A percentile compares a stretch with the other conserved stretches of the same genome.
Evolutionary conservation across 2,113 vertebrate genomes (phyloP).

Genomic region (Andinoacara biseriatus): DNA sequence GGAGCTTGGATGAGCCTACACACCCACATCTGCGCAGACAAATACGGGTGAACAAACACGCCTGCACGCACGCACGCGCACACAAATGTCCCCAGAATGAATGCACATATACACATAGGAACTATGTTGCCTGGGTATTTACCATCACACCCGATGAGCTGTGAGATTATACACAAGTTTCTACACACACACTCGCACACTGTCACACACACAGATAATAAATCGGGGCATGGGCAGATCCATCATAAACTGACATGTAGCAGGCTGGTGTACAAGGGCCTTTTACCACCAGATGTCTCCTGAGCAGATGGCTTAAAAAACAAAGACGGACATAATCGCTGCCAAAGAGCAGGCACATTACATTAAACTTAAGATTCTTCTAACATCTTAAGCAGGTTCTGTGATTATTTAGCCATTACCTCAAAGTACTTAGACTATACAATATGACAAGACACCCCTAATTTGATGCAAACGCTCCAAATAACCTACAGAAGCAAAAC

Average conservation of each 20-base stretch:
- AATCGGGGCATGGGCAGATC: constrained; percentile 30
- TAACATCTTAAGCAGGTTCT: background rate
- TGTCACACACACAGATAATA: constrained; percentile 30
- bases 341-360: background rate
- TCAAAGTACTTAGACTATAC: background rate
- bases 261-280: constrained; percentile 13
- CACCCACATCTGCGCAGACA: constrained; percentile 54
- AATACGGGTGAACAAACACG: constrained; percentile 33
- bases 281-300: constrained; percentile 48
- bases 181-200: constrained; percentile 7
- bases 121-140: constrained; percentile 33
- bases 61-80: background rate
- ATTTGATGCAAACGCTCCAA: background rate
- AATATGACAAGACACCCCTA: background rate
- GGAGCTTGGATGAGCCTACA: constrained; percentile 36
- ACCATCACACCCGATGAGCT: constrained; percentile 34
- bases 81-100: background rate
- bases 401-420: background rate
- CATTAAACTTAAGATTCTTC: background rate
- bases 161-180: constrained; percentile 31
- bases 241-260: constrained; percentile 34
- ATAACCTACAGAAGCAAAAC: background rate
- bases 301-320: constrained; percentile 26
- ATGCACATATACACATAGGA: background rate
- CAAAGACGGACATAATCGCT: background rate